A percentile compares a stretch with the other conserved stretches of the same genome.
Evolutionary conservation across 1,140 invertebrate species (phyloP).

Genomic region (Eulimnadia texana): DNA sequence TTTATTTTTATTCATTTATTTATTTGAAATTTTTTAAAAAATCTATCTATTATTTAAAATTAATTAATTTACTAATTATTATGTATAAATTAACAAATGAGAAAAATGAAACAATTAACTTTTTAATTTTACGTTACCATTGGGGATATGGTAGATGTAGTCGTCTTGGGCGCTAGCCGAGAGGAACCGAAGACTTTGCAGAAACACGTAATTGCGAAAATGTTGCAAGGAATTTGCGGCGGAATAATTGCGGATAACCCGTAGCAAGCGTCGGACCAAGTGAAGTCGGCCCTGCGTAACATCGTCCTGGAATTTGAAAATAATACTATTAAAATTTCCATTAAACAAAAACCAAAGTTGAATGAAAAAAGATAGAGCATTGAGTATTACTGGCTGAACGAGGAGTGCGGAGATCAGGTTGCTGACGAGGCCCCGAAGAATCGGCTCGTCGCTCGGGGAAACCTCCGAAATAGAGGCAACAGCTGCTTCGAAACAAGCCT

Average conservation of each 20-base stretch:
- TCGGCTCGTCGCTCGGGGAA: constrained; percentile 22
- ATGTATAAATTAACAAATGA: constrained; percentile 16
- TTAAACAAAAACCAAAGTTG: no score
- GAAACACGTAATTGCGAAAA: constrained; percentile 38
- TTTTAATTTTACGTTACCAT: constrained; percentile 38
- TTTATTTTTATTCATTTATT: no score
- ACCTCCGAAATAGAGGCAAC: constrained; percentile 53
- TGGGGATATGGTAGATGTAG: constrained; percentile 66
- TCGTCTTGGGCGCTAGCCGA: constrained; percentile 54
- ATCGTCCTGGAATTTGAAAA: constrained; percentile 43
- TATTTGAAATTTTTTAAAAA: background rate
- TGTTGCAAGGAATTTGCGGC: background rate
- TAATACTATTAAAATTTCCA: constrained; percentile 20
- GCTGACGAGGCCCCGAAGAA: constrained; percentile 19
- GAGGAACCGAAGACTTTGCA: constrained; percentile 56
- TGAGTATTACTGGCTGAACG: constrained; percentile 51
- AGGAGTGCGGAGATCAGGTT: constrained; percentile 70
- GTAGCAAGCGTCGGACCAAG: constrained; percentile 55
- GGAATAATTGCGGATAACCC: constrained; percentile 46
- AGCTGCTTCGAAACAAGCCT: constrained; percentile 78
- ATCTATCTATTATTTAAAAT: background rate
- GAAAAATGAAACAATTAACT: background rate
- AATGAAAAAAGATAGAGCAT: no score
- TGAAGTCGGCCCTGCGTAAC: constrained; percentile 69
- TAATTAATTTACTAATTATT: no score